Evolutionary conservation across 2,797 vertebrate genomes (phyloP).

Genomic region (Poecilia wingei): DNA sequence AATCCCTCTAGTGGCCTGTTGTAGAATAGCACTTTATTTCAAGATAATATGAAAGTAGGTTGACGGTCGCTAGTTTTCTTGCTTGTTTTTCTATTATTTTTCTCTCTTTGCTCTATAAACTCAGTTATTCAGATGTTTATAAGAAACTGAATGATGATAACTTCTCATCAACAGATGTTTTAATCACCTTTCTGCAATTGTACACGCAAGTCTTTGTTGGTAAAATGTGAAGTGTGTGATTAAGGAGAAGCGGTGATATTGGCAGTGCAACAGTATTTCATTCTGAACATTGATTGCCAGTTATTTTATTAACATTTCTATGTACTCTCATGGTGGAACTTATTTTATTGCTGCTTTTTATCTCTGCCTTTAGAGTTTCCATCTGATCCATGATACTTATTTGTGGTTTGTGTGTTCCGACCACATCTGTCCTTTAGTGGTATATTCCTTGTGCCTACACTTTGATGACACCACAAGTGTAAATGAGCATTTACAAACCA

Average conservation of each 20-base stretch:
- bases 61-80: slow-evolving; percentile 39
- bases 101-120: not conserved
- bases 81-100: not conserved
- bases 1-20: slow-evolving; percentile 55
- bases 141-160: not conserved
- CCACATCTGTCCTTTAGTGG: not conserved
- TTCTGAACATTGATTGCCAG: not conserved
- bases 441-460: slow-evolving; percentile 1
- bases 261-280: not conserved
- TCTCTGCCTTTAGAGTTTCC: slow-evolving; percentile 7
- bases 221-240: not conserved
- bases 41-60: slow-evolving; percentile 59
- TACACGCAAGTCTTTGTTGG: not conserved
- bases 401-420: slow-evolving; percentile 10
- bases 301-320: not conserved
- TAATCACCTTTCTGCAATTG: slow-evolving; percentile 1
- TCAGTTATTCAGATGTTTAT: slow-evolving; percentile 8
- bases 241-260: not conserved
- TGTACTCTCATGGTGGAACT: not conserved
- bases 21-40: slow-evolving; percentile 6
- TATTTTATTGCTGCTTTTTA: not conserved
- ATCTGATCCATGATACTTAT: slow-evolving; percentile 10
- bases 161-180: not conserved
- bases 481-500: too few relatives aligned
- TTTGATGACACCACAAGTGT: not conserved